Percentiles rank a stretch among this genome's conserved stretches.
Evolutionary conservation across 2,797 vertebrate species (phyloP).

Genomic region (Anas georgica): DNA sequence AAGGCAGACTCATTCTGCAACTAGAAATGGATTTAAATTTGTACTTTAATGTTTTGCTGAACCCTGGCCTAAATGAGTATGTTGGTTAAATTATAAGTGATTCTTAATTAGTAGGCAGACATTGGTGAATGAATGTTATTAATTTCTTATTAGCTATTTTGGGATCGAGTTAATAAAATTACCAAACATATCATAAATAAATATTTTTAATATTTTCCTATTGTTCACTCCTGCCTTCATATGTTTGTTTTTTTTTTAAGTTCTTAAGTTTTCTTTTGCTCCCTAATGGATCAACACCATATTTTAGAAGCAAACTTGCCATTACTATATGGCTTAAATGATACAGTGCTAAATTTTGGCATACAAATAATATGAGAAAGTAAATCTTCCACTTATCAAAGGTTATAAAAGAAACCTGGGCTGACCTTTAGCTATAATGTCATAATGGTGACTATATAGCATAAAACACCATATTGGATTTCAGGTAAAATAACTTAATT

Average conservation of each 20-base stretch:
- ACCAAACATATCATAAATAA: neutral
- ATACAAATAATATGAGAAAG: neutral
- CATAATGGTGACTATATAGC: neutral
- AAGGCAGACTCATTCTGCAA: conserved; percentile 3
- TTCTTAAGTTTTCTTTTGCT: neutral
- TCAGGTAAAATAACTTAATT: conserved; percentile 29
- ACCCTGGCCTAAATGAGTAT: conserved; percentile 11
- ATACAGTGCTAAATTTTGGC: neutral
- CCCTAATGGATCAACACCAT: neutral
- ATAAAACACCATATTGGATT: conserved; percentile 34
- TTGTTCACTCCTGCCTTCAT: neutral
- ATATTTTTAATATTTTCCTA: neutral
- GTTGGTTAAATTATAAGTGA: conserved; percentile 8
- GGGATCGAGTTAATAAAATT: conserved; percentile 15
- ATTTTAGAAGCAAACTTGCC: neutral
- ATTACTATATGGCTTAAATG: neutral
- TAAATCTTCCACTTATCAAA: conserved; percentile 12
- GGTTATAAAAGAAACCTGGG: conserved; percentile 7
- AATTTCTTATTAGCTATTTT: conserved; percentile 13
- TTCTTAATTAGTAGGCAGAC: conserved; percentile 27
- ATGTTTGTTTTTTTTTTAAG: neutral
- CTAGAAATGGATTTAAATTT: conserved; percentile 19
- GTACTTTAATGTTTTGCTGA: conserved; percentile 35
- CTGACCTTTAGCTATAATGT: conserved; percentile 11
- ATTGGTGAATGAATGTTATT: conserved; percentile 10